phyloP scores from a whole-genome alignment of 1,140 invertebrate species.

The Forficula auricularia region DNA sequence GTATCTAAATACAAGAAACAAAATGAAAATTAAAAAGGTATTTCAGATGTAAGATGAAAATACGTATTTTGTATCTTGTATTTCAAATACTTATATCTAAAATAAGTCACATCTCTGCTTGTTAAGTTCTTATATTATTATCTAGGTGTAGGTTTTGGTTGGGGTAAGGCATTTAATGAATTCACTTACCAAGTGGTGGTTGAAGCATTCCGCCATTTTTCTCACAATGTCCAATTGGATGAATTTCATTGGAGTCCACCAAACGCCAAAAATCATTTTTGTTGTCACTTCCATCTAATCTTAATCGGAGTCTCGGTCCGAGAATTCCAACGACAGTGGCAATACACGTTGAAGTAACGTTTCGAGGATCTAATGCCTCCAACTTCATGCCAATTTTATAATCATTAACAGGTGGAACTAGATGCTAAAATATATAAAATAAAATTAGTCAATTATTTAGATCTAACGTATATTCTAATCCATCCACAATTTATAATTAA shows the following conservation, averaged over 20 bases:
- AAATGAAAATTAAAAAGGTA: too few relatives aligned
- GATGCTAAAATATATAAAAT: conserved; percentile 28
- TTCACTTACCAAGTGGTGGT: conserved; percentile 59
- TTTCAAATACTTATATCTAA: too few relatives aligned
- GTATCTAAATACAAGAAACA: too few relatives aligned
- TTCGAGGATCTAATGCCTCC: conserved; percentile 86
- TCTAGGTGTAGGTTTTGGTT: too few relatives aligned
- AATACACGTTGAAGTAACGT: conserved; percentile 88
- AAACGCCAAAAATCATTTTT: conserved; percentile 96
- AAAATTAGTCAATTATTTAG: background rate
- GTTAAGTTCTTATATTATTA: too few relatives aligned
- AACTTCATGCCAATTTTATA: conserved; percentile 91
- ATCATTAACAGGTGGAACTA: conserved; percentile 69
- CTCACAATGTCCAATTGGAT: conserved; percentile 86
- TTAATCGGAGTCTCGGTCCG: conserved; percentile 69
- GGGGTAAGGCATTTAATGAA: too few relatives aligned
- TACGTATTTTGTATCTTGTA: too few relatives aligned
- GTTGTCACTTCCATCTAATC: conserved; percentile 90
- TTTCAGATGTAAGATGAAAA: too few relatives aligned
- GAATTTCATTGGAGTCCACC: conserved; percentile 86
- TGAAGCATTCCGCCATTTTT: conserved; percentile 81
- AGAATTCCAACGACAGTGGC: conserved; percentile 83
- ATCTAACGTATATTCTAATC: background rate
- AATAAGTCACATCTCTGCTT: too few relatives aligned
- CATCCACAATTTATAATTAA: too few relatives aligned